Evolutionary conservation across 2,797 vertebrate species (phyloP).

Genomic region (Enteromius anoplus): DNA sequence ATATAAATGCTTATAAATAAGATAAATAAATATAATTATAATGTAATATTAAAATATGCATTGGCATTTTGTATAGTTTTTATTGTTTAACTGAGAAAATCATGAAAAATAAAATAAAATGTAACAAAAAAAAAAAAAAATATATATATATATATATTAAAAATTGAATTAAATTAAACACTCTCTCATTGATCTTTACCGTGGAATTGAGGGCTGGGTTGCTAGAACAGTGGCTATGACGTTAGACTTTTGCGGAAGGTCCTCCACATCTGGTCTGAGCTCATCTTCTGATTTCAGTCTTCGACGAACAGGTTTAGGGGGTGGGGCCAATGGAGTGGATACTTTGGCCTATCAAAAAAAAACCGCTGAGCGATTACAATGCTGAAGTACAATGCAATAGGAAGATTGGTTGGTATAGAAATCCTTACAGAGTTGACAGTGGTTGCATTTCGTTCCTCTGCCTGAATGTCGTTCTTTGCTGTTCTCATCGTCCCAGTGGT

Average conservation of each 20-base stretch:
- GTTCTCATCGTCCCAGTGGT: conserved; percentile 84
- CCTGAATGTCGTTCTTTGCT: conserved; percentile 89
- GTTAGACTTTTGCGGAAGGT: conserved; percentile 88
- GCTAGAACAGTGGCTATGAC: conserved; percentile 87
- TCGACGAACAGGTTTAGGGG: conserved; percentile 94
- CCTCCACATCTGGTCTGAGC: conserved; percentile 91
- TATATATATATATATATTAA: too few relatives aligned
- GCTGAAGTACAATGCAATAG: neutral
- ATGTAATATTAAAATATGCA: neutral
- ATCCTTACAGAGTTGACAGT: conserved; percentile 84
- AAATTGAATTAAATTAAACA: too few relatives aligned
- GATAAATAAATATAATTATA: neutral
- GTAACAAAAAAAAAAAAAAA: too few relatives aligned
- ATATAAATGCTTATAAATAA: neutral
- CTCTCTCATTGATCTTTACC: conserved; percentile 73
- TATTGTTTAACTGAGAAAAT: neutral
- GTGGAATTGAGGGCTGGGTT: conserved; percentile 93
- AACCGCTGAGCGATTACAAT: neutral
- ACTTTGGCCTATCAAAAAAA: conserved; percentile 80
- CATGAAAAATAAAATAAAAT: neutral
- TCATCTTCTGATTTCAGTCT: conserved; percentile 99
- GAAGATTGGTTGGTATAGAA: neutral
- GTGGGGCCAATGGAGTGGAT: conserved; percentile 91
- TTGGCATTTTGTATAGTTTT: neutral
- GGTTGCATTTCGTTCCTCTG: conserved; percentile 85